Conservation (phyloP, 2,888 invertebrate genomes). For the Hypomecis atomaria region DNA sequence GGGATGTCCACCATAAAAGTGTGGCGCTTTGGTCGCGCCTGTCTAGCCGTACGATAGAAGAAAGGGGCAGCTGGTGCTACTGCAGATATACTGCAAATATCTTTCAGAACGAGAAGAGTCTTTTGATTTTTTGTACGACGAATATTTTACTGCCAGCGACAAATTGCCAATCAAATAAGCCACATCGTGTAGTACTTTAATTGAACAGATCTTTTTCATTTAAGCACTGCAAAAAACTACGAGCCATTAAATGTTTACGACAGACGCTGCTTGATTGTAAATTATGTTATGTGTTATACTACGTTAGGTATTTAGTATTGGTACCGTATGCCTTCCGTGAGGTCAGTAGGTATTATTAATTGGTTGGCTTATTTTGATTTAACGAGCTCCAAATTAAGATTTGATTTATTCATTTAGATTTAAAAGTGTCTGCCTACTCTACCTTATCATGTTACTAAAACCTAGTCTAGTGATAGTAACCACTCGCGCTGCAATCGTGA, state of each 20-base stretch:
- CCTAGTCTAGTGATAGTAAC: not conserved
- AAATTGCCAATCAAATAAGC: not conserved
- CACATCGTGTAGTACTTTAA: not conserved
- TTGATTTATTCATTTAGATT: not conserved
- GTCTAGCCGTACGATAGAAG: too few relatives aligned
- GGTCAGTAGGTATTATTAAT: not conserved
- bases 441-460: not conserved
- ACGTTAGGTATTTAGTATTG: not conserved
- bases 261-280: not conserved
- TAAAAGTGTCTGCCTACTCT: too few relatives aligned
- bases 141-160: too few relatives aligned
- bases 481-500: too few relatives aligned
- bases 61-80: too few relatives aligned
- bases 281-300: not conserved
- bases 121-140: too few relatives aligned
- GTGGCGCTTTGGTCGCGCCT: too few relatives aligned
- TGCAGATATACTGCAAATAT: too few relatives aligned
- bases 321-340: conserved; percentile 2
- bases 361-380: not conserved
- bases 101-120: too few relatives aligned
- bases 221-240: conserved; percentile 1
- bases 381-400: not conserved
- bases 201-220: conserved; percentile 1
- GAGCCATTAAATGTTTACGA: not conserved
- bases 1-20: too few relatives aligned